Evolutionary conservation across 2,888 invertebrate genomes (phyloP), one percentile per base, ranked within the genome.

Genomic region (Octonoba sinensis): DNA sequence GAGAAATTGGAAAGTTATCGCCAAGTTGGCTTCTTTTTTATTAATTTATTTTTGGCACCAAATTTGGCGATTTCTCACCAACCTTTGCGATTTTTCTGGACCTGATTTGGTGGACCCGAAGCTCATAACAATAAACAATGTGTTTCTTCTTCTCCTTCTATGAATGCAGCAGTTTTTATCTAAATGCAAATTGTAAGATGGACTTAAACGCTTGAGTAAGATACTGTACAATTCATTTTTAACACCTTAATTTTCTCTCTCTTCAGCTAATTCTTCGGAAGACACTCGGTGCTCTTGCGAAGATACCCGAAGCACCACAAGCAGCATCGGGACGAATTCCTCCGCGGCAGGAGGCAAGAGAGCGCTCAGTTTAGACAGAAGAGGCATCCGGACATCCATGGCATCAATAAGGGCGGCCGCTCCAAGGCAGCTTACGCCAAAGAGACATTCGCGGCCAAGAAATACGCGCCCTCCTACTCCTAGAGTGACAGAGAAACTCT

Each of bases 391-490:
- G 36, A 57, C 22, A 2, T 47, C 69, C 11, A 73, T 73, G 73
- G 51, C 70, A 16, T 59, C 70, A 0, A 20, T 69, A 27, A 66
- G 47, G 20, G 6, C 67, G 3, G 66, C 20, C 1, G 22, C 47
- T 15, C 11, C 20, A 8, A 54, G 24, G 15, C 65, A 44, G 36
- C n/a, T 15, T 8, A 13, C 57, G 11, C 79, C 59, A 20, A 44
- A 60, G 18, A 69, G 22, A 56, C 27, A 57, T 8, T 22, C 24
- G 2, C 46, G 18, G 15, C 13, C 13, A 3, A 69, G 82, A 22
- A 71, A 64, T 11, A 49, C 46, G 13, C 56, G 71, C 22, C 82
- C 82, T 4, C 82, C 82, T 1, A 82, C 82, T 2, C 82, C 82
- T 0, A 75, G 82, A 46, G 82, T 82, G 11, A 76, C 49, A 24